Evolutionary conservation across 2,888 invertebrate species (phyloP).

Genomic region (Furcula furcula): DNA sequence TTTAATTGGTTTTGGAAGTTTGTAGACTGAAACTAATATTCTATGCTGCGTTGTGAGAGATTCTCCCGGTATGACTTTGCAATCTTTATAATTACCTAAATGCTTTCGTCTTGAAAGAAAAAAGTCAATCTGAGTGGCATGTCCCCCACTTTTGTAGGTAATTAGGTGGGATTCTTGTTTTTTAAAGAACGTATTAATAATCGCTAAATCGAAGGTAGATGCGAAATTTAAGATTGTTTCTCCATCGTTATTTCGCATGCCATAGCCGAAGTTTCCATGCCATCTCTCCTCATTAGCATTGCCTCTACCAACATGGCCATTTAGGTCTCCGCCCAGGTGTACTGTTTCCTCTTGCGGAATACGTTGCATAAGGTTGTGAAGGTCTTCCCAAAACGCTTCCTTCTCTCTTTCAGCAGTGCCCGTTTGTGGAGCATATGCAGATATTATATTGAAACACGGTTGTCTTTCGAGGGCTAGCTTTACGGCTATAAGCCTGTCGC

Average conservation of each 20-base stretch:
- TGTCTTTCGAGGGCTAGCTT: conserved; percentile 1
- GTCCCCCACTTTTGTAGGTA: no score
- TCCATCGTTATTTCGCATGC: background rate
- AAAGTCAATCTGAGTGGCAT: no score
- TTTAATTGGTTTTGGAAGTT: no score
- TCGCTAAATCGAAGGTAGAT: background rate
- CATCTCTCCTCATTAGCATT: background rate
- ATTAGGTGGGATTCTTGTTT: background rate
- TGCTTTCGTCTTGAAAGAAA: no score
- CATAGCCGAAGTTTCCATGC: background rate
- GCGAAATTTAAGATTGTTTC: background rate
- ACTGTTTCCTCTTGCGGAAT: background rate
- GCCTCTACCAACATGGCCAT: background rate
- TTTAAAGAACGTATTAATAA: background rate
- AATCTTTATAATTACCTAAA: no score
- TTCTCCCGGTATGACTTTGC: no score
- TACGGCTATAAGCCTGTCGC: background rate
- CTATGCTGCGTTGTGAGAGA: no score
- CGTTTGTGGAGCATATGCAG: conserved; percentile 3
- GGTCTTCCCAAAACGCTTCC: background rate
- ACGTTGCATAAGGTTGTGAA: background rate
- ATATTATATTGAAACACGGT: conserved; percentile 1
- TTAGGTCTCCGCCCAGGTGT: background rate
- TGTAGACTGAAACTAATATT: no score
- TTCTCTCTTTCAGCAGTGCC: background rate